These are phyloP conservation scores for Ypsolopha sequella DNA, from an alignment of 2,888 invertebrate genomes.

Conservation along the genomic window DNA sequence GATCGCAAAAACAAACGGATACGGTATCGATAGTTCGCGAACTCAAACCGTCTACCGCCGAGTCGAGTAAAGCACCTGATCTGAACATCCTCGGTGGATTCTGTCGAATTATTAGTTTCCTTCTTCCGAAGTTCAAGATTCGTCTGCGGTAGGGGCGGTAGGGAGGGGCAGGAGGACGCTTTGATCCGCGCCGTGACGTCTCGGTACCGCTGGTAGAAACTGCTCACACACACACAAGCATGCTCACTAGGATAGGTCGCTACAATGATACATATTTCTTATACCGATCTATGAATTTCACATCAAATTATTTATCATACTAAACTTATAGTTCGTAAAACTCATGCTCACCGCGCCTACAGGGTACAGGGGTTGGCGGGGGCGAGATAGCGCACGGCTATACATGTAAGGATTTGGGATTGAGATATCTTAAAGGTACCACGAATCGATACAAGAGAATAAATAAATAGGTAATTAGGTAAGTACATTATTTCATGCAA, in stretches of 20 bases:
- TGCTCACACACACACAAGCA: slow-evolving; percentile 37
- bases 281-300: too few species aligned
- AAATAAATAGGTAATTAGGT: too few species aligned
- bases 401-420: too few species aligned
- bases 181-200: slow-evolving; percentile 91
- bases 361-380: too few species aligned
- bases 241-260: background rate
- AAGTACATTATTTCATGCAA: too few species aligned
- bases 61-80: slow-evolving; percentile 55
- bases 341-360: too few species aligned
- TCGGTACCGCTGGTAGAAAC: slow-evolving; percentile 91
- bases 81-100: slow-evolving; percentile 50
- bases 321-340: too few species aligned
- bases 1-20: too few species aligned
- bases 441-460: too few species aligned
- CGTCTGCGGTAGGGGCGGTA: slow-evolving; percentile 72
- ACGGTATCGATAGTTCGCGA: slow-evolving; percentile 1
- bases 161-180: slow-evolving; percentile 85
- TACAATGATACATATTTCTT: background rate
- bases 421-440: too few species aligned
- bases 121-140: slow-evolving; percentile 31
- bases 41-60: slow-evolving; percentile 13
- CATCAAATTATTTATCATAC: too few species aligned
- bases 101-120: slow-evolving; percentile 38
- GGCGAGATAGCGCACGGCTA: too few species aligned